A percentile compares a stretch with the other conserved stretches of the same genome.
These are phyloP conservation scores for Phalloptychus januarius DNA, from an alignment of 2,797 vertebrate species.

Conservation along the genomic window DNA sequence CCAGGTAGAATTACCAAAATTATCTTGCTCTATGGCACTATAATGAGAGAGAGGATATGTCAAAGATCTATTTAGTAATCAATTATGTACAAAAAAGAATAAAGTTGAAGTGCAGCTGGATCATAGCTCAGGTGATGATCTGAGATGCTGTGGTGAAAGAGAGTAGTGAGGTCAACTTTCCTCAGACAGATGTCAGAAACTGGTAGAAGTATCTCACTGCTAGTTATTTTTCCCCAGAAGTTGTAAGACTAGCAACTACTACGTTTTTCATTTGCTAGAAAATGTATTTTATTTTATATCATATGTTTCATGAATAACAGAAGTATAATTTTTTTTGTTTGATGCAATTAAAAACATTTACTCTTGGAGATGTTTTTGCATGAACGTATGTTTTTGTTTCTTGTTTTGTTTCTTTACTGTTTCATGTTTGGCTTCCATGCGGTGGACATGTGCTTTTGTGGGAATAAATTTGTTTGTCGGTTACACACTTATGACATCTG, in stretches of 20 bases:
- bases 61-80: too few species aligned
- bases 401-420: background rate
- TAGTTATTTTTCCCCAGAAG: background rate
- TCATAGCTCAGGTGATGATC: background rate
- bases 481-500: background rate
- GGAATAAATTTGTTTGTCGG: slow-evolving; percentile 11
- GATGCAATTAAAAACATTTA: too few species aligned
- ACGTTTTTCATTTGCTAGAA: background rate
- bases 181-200: background rate
- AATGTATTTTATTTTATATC: background rate
- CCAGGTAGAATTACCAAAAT: background rate
- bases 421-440: background rate
- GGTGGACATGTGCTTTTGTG: background rate
- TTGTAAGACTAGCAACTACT: background rate
- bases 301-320: background rate
- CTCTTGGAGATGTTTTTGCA: background rate
- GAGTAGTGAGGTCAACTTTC: background rate
- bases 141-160: background rate
- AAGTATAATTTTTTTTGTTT: background rate
- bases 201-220: too few species aligned
- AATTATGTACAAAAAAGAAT: too few species aligned
- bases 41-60: too few species aligned
- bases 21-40: too few species aligned
- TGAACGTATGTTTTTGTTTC: background rate
- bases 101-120: background rate